Evolutionary conservation across 2,797 vertebrate genomes (phyloP).

Genomic region (Perodicticus potto): DNA sequence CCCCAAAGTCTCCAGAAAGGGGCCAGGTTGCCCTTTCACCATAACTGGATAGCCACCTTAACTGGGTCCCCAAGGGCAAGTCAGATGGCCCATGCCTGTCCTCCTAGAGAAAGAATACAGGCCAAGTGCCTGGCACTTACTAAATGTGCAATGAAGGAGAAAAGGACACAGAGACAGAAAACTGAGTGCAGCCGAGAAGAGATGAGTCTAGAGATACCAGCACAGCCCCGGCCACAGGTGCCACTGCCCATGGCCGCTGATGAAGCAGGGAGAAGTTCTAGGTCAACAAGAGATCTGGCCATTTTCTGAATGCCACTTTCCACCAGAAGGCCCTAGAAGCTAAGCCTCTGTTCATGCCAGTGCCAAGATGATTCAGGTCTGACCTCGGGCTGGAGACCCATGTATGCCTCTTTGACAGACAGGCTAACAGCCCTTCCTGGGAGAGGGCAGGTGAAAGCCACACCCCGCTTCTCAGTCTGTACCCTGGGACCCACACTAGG

Average conservation of each 20-base stretch:
- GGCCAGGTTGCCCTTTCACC: neutral
- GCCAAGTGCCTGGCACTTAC: neutral
- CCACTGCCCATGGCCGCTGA: neutral
- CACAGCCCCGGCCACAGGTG: fast-evolving
- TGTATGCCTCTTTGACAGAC: neutral
- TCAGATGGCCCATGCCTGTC: neutral
- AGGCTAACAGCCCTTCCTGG: neutral
- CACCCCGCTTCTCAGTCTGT: neutral
- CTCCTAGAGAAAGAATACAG: neutral
- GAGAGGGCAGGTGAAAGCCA: neutral
- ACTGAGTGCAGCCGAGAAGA: fast-evolving
- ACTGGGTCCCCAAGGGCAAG: neutral
- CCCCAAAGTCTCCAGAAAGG: neutral
- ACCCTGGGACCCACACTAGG: neutral
- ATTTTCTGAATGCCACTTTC: neutral
- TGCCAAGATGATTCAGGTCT: neutral
- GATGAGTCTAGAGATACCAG: neutral
- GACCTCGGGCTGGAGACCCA: neutral
- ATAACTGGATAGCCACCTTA: neutral
- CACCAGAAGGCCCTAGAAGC: neutral
- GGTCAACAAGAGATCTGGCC: neutral
- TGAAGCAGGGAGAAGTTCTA: neutral
- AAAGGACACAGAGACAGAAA: neutral
- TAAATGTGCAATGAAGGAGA: neutral
- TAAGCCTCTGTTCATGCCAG: neutral